These are phyloP conservation scores for Trachelipus rathkii DNA, from an alignment of 1,140 invertebrate species.

Conservation along the genomic window DNA sequence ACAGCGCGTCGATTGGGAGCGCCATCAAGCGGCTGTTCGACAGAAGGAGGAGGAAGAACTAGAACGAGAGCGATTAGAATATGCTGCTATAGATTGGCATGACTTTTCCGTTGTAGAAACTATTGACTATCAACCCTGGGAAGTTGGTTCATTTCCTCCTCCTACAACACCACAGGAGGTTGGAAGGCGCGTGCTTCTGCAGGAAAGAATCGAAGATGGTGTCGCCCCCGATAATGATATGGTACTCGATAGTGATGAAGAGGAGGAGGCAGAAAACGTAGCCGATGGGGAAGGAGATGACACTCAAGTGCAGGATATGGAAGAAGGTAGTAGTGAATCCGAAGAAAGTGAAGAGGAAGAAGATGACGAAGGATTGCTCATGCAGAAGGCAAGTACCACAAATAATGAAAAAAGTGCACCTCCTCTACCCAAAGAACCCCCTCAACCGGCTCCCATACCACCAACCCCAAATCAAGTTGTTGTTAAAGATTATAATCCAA, in stretches of 20 bases:
- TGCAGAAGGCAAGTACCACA: constrained; percentile 29
- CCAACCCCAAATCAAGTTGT: constrained; percentile 82
- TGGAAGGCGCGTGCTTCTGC: constrained; percentile 75
- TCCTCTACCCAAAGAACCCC: constrained; percentile 55
- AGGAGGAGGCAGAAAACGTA: constrained; percentile 54
- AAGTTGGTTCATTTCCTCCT: constrained; percentile 90
- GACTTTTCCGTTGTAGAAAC: constrained; percentile 99
- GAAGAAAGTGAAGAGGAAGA: constrained; percentile 67
- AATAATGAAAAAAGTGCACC: constrained; percentile 43
- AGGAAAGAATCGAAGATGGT: constrained; percentile 61
- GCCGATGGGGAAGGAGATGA: constrained; percentile 51
- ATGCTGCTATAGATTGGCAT: constrained; percentile 88
- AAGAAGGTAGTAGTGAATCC: constrained; percentile 61
- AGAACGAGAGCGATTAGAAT: constrained; percentile 70
- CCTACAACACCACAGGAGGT: constrained; percentile 96
- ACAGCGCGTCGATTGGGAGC: constrained; percentile 92
- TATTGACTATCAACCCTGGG: constrained; percentile 95
- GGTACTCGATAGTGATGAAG: constrained; percentile 71
- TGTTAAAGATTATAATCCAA: constrained; percentile 97
- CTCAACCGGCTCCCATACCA: constrained; percentile 73
- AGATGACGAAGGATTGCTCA: constrained; percentile 47
- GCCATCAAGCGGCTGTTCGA: constrained; percentile 86
- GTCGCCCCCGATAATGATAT: constrained; percentile 60
- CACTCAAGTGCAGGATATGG: constrained; percentile 73
- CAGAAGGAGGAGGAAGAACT: constrained; percentile 89